Percentiles rank a stretch among this genome's conserved stretches.
Conservation (phyloP, 2,113 vertebrate genomes). For the Alosa alosa region DNA sequence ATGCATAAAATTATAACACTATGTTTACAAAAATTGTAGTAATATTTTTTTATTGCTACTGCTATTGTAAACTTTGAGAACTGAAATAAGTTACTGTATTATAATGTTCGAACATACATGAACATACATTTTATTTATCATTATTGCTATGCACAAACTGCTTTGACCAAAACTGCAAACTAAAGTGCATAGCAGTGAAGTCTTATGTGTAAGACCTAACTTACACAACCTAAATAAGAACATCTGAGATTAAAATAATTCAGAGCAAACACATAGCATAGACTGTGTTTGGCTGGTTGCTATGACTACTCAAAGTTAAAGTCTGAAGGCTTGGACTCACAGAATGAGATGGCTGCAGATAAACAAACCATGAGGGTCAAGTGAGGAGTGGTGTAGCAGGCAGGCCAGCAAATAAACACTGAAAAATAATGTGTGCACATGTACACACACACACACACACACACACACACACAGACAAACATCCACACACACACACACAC, state of each 20-base stretch:
- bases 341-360: background rate
- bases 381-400: background rate
- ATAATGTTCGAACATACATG: too few relatives aligned
- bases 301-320: background rate
- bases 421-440: background rate
- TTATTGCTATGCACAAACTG: too few relatives aligned
- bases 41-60: too few relatives aligned
- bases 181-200: too few relatives aligned
- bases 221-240: too few relatives aligned
- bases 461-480: background rate
- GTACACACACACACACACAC: background rate
- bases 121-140: too few relatives aligned
- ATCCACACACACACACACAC: background rate
- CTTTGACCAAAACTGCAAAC: too few relatives aligned
- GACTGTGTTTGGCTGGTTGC: background rate
- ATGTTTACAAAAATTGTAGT: too few relatives aligned
- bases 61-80: too few relatives aligned
- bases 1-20: too few relatives aligned
- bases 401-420: background rate
- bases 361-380: background rate
- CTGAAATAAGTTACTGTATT: too few relatives aligned
- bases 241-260: background rate
- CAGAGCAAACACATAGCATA: background rate
- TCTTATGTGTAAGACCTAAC: too few relatives aligned
- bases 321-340: background rate